These are phyloP conservation scores for Trachemys scripta DNA, from an alignment of 2,113 vertebrate genomes.

Conservation along the genomic window DNA sequence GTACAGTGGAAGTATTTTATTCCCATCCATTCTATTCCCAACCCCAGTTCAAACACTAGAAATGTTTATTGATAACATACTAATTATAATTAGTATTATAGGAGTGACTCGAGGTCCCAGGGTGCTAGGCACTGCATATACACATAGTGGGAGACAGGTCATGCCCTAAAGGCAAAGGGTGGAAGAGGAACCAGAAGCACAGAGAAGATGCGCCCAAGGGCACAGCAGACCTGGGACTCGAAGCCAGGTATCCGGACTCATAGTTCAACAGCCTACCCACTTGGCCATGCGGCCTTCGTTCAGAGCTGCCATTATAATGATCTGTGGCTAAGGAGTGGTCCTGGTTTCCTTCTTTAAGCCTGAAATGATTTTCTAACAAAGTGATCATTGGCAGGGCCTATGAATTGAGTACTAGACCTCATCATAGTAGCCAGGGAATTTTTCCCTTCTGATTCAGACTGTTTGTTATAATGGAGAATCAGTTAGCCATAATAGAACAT, in stretches of 20 bases:
- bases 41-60: conserved; percentile 20
- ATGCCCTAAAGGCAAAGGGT: background rate
- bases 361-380: conserved; percentile 9
- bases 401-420: too few relatives aligned
- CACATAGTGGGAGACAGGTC: background rate
- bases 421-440: background rate
- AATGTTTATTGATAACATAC: background rate
- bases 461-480: background rate
- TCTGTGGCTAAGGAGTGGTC: background rate
- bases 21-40: conserved; percentile 7
- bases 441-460: background rate
- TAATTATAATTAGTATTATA: background rate
- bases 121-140: background rate
- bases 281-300: background rate
- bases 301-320: background rate
- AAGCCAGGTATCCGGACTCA: background rate
- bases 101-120: background rate
- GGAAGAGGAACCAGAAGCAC: background rate
- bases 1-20: background rate
- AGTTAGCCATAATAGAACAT: background rate
- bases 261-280: background rate
- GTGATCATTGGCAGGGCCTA: background rate
- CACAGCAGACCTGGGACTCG: background rate
- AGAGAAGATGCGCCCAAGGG: background rate
- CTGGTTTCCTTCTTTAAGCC: background rate